Base-by-base conservation (phyloP, 1,140 invertebrate species). In the Idris sp. region DNA sequence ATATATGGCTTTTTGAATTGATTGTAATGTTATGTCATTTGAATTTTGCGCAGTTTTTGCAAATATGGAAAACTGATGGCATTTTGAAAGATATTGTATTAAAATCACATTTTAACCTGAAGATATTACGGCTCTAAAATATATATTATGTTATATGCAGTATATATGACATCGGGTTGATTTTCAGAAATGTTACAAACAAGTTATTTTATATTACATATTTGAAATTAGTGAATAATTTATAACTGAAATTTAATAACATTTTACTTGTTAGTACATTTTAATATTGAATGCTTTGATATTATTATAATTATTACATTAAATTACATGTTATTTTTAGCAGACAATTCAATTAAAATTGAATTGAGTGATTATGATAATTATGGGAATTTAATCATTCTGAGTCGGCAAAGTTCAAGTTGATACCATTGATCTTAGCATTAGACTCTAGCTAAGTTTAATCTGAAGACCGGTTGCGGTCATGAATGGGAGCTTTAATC, bases 391-490 rank as follows among this genome's bases (percentile, higher is more conserved):
- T 26, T 56, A 56, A 56, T 64, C 38, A 53, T 64, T 43, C 48
- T 44, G 53, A 67, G 49, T 48, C 26, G 22, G 9, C 5, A 10
- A 67, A 67, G 51, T 67, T 67, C 33, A 48, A 67, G 31, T 56
- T 67, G 40, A 48, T 67, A 67, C 41, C 15, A 18, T 35, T 36
- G 43, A 68, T 51, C 44, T 49, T 15, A 35, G 64, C 31, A 58
- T 67, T 41, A 68, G 53, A 68, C 43, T 68, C 49, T 9, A 13
- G 2, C 35, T 41, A 58, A 68, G 64, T 56, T 68, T 68, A 68
- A 68, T 58, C 64, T 35, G 26, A 41, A 68, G 53, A 58, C 36
- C 41, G 18, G 53, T 35, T 49, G 43, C 35, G 48, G 14, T 38
- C 10, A 44, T 69, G 53, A 69, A 28, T 69, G 44, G 41, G 10